Base-by-base conservation (phyloP, 2,888 invertebrate species). In the Pollenia angustigena region DNA sequence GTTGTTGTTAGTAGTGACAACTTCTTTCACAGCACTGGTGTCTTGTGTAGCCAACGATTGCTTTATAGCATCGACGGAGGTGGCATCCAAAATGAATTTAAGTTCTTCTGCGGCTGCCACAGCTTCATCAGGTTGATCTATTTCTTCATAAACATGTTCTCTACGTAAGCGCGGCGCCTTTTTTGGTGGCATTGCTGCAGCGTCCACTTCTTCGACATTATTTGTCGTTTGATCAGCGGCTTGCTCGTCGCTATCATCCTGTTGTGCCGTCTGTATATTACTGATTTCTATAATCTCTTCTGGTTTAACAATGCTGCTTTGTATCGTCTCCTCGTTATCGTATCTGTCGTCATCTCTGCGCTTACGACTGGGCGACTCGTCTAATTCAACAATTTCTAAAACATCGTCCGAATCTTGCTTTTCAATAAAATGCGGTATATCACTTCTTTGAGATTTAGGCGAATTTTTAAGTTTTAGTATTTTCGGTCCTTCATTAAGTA, bases 101-200 rank as follows among this genome's bases (percentile, higher is more conserved):
- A 91, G 88, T 82, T 89, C 89, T 9, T 80, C 78, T 14, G 81
- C 80, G 60, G 56, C 23, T 42, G 81, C 23, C 72, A 76, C 32
- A 56, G 87, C 12, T 11, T 88, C 89, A 10, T 87, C 87, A 3
- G 69, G 62, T 32, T 90, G 91, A 7, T 94, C 95, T 88, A 95
- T 95, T 85, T 95, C 95, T 92, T 95, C 95, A 88, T 95, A 95
- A 84, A 95, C 94, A 90, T 95, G 95, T 87, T 95, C 95, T 89
- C 94, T 94, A 87, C 94, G 94, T 90, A 94, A 94, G 82, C 94
- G 93, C 7, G 94, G 93, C 0, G 92, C 87, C 87, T 92, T 94
- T 87, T 90, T 91, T 12, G 92, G 93, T 16, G 91, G 91, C 54
- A 88, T 85, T 9, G 85, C 83, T 16, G 75, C 69, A 14, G 46